These are phyloP conservation scores for Neodontobutis hainanensis DNA, from an alignment of 2,113 vertebrate species.

Conservation along the genomic window DNA sequence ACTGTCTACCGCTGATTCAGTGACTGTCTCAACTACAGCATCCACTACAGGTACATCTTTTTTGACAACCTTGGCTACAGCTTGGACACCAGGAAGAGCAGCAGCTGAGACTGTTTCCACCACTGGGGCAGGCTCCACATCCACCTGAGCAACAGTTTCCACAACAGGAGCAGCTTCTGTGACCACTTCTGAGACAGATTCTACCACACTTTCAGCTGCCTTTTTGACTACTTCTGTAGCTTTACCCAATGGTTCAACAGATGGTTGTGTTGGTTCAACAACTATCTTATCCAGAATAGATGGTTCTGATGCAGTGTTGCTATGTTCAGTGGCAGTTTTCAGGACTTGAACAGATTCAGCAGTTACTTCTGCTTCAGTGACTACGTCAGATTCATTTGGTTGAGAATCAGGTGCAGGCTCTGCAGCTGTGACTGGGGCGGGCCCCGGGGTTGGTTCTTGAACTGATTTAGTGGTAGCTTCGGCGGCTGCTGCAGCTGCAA, in stretches of 20 bases:
- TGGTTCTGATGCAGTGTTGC: background rate
- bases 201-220: background rate
- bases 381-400: background rate
- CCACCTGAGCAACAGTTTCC: background rate
- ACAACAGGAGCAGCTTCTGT: background rate
- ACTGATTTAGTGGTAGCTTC: constrained; percentile 17
- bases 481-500: constrained; percentile 8
- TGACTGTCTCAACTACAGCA: background rate
- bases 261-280: background rate
- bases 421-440: too few species aligned
- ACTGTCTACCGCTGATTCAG: background rate
- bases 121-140: background rate
- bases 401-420: background rate
- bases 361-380: background rate
- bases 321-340: too few species aligned
- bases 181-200: background rate
- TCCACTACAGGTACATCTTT: background rate
- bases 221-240: background rate
- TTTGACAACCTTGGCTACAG: background rate
- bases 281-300: background rate
- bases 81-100: background rate
- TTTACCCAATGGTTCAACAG: background rate
- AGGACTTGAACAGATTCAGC: background rate
- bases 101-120: background rate
- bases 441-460: background rate